Evolutionary conservation across 2,113 vertebrate genomes (phyloP).

Genomic region (Chascanopsetta lugubris): DNA sequence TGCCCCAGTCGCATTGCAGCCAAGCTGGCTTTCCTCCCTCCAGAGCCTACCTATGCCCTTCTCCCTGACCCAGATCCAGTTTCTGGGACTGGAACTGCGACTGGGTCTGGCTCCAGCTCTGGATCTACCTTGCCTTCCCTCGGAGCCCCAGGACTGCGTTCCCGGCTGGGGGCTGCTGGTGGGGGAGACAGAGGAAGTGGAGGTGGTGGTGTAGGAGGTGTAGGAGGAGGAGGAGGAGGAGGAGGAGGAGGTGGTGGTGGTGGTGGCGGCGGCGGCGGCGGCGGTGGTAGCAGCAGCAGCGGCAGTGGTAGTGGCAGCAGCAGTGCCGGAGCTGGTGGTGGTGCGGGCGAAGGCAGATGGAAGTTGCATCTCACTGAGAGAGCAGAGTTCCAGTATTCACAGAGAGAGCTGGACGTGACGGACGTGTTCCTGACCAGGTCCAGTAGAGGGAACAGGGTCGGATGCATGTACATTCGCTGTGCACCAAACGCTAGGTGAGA

Average conservation of each 20-base stretch:
- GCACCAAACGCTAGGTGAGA: constrained; percentile 90
- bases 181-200: constrained; percentile 58
- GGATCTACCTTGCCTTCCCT: constrained; percentile 66
- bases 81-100: constrained; percentile 66
- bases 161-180: constrained; percentile 63
- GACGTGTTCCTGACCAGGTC: constrained; percentile 96
- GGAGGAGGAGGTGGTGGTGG: constrained; percentile 17
- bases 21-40: constrained; percentile 96
- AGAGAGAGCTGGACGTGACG: constrained; percentile 92
- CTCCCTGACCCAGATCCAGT: constrained; percentile 88
- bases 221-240: constrained; percentile 18
- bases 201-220: neutral
- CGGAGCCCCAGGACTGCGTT: constrained; percentile 78
- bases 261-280: neutral
- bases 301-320: neutral
- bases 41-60: constrained; percentile 92
- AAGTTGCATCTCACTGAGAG: constrained; percentile 93
- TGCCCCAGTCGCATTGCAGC: constrained; percentile 96
- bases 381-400: constrained; percentile 96
- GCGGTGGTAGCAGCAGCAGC: neutral
- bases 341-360: constrained; percentile 82
- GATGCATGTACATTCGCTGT: constrained; percentile 98
- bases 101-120: constrained; percentile 55
- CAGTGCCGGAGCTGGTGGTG: constrained; percentile 15
- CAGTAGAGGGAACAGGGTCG: constrained; percentile 89